Evolutionary conservation across 2,113 vertebrate species (phyloP).

Genomic region (Leiothrix lutea): DNA sequence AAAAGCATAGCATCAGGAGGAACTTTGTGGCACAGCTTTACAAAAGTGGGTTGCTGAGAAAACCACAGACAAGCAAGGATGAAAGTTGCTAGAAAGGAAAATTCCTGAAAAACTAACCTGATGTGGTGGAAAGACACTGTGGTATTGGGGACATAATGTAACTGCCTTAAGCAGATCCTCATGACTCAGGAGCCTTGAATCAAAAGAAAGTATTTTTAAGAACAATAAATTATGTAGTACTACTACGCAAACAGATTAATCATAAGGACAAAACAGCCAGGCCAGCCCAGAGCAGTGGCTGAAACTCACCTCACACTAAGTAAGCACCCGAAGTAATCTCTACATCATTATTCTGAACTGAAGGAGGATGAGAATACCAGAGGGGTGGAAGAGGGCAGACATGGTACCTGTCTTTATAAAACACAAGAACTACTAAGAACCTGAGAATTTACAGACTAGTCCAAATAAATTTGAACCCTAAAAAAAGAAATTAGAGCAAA

Average conservation of each 20-base stretch:
- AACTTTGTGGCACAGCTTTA: neutral
- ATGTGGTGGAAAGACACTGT: neutral
- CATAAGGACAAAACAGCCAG: neutral
- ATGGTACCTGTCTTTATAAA: neutral
- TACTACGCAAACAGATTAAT: neutral
- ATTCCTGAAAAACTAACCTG: neutral
- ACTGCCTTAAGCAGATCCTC: neutral
- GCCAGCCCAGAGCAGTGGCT: neutral
- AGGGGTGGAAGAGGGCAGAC: neutral
- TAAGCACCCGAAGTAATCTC: neutral
- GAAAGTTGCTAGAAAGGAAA: neutral
- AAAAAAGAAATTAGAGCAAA: neutral
- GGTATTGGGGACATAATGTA: neutral
- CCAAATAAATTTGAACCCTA: neutral
- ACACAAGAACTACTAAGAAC: neutral
- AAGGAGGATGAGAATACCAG: neutral
- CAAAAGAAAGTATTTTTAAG: neutral
- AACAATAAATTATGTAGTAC: neutral
- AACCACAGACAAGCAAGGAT: neutral
- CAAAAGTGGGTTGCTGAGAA: neutral
- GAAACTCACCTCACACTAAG: neutral
- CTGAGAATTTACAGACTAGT: neutral
- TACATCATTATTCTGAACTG: neutral
- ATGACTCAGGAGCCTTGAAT: neutral
- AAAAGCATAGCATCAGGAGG: neutral